Percentiles rank a stretch among this genome's conserved stretches.
Conservation (phyloP, 2,113 vertebrate genomes). For the Phoenicopterus ruber region DNA sequence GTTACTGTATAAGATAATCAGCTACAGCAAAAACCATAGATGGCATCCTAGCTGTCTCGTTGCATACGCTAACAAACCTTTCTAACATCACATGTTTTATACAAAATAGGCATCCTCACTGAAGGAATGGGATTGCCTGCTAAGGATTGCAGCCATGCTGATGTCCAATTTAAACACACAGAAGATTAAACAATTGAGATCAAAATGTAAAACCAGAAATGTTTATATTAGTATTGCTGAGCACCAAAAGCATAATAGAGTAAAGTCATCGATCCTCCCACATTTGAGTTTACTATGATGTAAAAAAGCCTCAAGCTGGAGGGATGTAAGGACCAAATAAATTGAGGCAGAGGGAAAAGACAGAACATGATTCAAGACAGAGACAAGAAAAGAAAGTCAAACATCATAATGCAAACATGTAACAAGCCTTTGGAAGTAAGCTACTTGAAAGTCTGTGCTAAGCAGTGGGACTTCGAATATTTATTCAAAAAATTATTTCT, state of each 20-base stretch:
- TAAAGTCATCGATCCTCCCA: not conserved
- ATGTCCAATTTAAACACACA: not conserved
- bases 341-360: not conserved
- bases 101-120: constrained; percentile 15
- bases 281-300: not conserved
- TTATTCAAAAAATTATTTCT: not conserved
- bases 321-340: not conserved
- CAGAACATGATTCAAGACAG: not conserved
- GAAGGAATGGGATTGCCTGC: not conserved
- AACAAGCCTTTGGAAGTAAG: not conserved
- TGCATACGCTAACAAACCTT: not conserved
- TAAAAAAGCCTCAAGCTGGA: not conserved
- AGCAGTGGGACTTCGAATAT: not conserved
- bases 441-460: not conserved
- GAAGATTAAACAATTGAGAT: not conserved
- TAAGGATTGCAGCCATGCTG: not conserved
- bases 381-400: not conserved
- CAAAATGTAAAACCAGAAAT: not conserved
- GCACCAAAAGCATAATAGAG: not conserved
- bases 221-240: not conserved
- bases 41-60: constrained; percentile 11
- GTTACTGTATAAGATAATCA: not conserved
- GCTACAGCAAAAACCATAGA: not conserved
- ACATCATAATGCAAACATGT: not conserved
- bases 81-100: not conserved